A percentile compares a stretch with the other conserved stretches of the same genome.
These are phyloP conservation scores for Colaptes auratus DNA, from an alignment of 2,113 vertebrate genomes.

Conservation along the genomic window DNA sequence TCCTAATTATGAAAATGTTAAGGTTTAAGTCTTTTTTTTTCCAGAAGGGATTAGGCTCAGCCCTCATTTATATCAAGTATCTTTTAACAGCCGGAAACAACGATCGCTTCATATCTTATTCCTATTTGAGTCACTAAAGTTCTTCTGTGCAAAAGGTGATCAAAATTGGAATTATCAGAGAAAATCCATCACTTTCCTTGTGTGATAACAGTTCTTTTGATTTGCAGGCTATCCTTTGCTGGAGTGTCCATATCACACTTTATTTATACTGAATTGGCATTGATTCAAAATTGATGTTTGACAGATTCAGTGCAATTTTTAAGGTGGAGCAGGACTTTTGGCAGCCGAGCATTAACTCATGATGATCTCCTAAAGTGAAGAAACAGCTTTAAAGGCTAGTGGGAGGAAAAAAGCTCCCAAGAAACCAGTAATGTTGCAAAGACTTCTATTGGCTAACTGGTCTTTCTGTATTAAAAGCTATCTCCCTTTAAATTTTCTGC, in stretches of 20 bases:
- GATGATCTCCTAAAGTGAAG: background rate
- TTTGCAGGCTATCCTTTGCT: constrained; percentile 39
- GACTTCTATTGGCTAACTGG: background rate
- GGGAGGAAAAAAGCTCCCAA: background rate
- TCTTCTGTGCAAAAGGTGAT: constrained; percentile 47
- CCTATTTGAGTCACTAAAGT: background rate
- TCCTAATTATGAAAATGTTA: constrained; percentile 17
- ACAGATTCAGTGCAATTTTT: constrained; percentile 35
- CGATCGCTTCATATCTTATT: constrained; percentile 20
- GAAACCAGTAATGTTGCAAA: background rate
- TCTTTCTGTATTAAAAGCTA: constrained; percentile 5
- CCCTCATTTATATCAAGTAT: background rate
- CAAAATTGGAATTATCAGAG: constrained; percentile 42
- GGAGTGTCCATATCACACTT: constrained; percentile 47
- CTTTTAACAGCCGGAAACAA: background rate
- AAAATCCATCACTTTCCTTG: constrained; percentile 13
- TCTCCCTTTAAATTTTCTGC: constrained; percentile 48
- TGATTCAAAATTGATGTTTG: constrained; percentile 63
- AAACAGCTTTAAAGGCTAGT: background rate
- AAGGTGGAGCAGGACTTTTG: constrained; percentile 11
- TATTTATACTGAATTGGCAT: constrained; percentile 61
- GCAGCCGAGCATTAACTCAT: background rate
- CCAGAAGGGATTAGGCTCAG: background rate
- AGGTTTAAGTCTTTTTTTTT: background rate
- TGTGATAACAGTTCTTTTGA: constrained; percentile 25